Conservation (phyloP, 2,113 vertebrate genomes). For the Cryptoleucopteryx plumbea region DNA sequence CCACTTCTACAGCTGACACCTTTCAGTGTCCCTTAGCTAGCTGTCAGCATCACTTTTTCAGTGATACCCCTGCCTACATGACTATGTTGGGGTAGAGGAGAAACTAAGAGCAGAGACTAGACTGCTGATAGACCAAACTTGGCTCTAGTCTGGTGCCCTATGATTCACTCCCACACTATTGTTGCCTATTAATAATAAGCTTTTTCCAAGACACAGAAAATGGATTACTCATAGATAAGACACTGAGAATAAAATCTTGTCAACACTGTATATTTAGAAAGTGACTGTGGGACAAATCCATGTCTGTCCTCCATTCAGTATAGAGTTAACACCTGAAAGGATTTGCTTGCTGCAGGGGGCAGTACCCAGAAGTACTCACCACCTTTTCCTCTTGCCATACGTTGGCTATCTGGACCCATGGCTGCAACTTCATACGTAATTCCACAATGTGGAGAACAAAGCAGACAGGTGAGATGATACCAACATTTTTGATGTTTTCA, state of each 20-base stretch:
- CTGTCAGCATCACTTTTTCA: not conserved
- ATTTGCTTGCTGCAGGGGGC: not conserved
- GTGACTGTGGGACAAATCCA: slow-evolving; percentile 1
- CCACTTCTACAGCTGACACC: not conserved
- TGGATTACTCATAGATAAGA: slow-evolving; percentile 52
- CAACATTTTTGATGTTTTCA: not conserved
- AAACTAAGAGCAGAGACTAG: not conserved
- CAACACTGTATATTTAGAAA: slow-evolving; percentile 44
- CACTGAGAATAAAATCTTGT: slow-evolving; percentile 41
- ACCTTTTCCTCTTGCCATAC: not conserved
- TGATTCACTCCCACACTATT: slow-evolving; percentile 40
- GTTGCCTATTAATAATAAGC: slow-evolving; percentile 47
- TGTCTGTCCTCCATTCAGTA: not conserved
- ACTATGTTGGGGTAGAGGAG: not conserved
- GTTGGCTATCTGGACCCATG: not conserved
- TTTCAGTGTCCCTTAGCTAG: not conserved
- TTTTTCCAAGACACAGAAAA: slow-evolving; percentile 55
- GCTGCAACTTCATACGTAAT: not conserved
- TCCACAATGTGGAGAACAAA: not conserved
- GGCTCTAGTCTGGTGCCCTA: slow-evolving; percentile 15
- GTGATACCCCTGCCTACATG: not conserved
- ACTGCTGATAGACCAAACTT: slow-evolving; percentile 8
- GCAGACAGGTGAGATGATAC: not conserved
- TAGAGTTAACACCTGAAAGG: not conserved
- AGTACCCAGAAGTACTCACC: not conserved